These are phyloP conservation scores for Cyclina sinensis DNA, from an alignment of 1,140 invertebrate species.

Conservation along the genomic window DNA sequence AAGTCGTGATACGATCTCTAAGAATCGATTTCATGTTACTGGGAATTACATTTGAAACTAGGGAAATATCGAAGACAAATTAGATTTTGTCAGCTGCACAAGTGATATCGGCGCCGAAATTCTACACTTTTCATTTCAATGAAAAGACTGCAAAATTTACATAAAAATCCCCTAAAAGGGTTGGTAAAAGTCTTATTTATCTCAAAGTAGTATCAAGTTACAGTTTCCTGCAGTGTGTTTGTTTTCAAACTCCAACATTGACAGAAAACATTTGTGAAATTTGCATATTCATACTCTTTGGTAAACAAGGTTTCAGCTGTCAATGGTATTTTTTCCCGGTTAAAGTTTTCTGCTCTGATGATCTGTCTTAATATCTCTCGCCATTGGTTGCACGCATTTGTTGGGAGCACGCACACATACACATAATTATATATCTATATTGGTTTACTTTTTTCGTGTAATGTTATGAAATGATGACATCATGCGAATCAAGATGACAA, in stretches of 20 bases:
- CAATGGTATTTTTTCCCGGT: background rate
- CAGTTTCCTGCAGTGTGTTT: background rate
- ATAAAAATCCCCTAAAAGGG: background rate
- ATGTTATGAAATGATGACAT: too few relatives aligned
- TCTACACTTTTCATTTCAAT: conserved; percentile 19
- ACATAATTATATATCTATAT: too few relatives aligned
- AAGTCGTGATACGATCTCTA: conserved; percentile 18
- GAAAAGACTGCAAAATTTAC: conserved; percentile 5
- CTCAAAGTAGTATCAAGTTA: background rate
- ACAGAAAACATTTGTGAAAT: conserved; percentile 1
- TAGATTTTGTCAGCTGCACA: conserved; percentile 29
- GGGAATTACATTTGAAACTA: conserved; percentile 15
- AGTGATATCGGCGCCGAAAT: conserved; percentile 1
- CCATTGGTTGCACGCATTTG: too few relatives aligned
- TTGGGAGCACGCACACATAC: too few relatives aligned
- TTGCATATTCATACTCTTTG: background rate
- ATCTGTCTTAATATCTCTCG: too few relatives aligned
- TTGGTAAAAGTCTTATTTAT: background rate
- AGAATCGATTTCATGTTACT: background rate
- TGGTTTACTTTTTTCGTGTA: too few relatives aligned
- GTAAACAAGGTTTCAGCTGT: background rate
- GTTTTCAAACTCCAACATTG: background rate
- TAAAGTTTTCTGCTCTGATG: too few relatives aligned
- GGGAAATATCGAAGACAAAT: conserved; percentile 31
- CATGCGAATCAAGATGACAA: too few relatives aligned